A percentile compares a stretch with the other conserved stretches of the same genome.
phyloP scores from a whole-genome alignment of 2,888 invertebrate species.

The Lutraria lutraria region DNA sequence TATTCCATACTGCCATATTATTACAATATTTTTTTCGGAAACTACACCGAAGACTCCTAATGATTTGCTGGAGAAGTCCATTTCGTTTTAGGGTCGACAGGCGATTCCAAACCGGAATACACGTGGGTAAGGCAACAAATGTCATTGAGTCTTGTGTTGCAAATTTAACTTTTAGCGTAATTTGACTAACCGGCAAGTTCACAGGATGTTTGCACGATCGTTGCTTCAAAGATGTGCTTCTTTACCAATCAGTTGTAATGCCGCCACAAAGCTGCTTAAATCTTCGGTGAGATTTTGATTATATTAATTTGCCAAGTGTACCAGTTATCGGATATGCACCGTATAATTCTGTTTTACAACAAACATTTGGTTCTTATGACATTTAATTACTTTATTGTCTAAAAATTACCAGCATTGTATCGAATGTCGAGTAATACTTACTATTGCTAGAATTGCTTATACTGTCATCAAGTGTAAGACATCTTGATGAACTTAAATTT shows the following conservation, averaged over 20 bases:
- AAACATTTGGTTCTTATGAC: not conserved
- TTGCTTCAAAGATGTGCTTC: not conserved
- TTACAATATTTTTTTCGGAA: not conserved
- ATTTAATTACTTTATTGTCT: not conserved
- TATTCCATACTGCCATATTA: not conserved
- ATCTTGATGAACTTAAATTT: not conserved
- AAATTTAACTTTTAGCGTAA: not conserved
- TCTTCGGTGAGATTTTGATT: not conserved
- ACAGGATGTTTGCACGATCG: not conserved
- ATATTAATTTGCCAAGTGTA: not conserved
- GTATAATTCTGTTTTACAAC: not conserved
- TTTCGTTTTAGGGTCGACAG: not conserved
- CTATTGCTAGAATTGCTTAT: not conserved
- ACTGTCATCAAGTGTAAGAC: not conserved
- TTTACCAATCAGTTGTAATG: not conserved
- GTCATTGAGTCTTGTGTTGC: not conserved
- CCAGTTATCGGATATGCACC: not conserved
- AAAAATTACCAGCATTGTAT: not conserved
- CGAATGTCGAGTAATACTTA: not conserved
- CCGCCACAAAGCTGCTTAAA: not conserved
- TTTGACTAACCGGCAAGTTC: not conserved
- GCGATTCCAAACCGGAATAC: not conserved
- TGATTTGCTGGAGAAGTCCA: not conserved
- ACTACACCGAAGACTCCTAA: not conserved
- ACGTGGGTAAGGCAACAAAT: not conserved